phyloP scores from a whole-genome alignment of 2,888 invertebrate species.

The Gerris lacustris region DNA sequence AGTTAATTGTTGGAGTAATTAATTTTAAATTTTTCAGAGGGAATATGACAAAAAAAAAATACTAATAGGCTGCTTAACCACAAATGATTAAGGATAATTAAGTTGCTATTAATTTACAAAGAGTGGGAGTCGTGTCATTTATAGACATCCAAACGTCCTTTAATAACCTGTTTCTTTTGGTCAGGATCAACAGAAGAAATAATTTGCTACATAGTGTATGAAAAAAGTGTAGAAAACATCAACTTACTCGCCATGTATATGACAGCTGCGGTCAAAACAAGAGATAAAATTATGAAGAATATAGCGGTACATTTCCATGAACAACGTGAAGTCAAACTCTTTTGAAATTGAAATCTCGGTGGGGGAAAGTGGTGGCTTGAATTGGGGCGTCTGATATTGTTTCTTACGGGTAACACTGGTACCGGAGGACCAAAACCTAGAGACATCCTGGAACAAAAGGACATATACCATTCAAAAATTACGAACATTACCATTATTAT shows the following conservation, averaged over 20 bases:
- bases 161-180: no score
- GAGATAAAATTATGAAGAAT: conserved; percentile 69
- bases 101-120: no score
- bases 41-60: no score
- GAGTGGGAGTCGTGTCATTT: no score
- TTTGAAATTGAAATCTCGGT: conserved; percentile 74
- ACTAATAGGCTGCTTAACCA: no score
- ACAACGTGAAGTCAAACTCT: conserved; percentile 72
- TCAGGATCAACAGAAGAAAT: no score
- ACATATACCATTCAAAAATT: conserved; percentile 12
- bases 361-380: conserved; percentile 60
- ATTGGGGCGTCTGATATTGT: conserved; percentile 52
- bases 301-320: conserved; percentile 88
- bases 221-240: not conserved
- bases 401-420: conserved; percentile 63
- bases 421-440: conserved; percentile 46
- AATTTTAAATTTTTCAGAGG: no score
- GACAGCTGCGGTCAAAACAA: conserved; percentile 68
- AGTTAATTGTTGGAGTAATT: no score
- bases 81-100: no score
- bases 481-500: conserved; percentile 9
- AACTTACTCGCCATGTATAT: conserved; percentile 74
- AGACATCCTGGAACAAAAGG: conserved; percentile 38
- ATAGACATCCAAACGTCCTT: no score
- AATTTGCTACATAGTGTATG: no score